Base-by-base conservation (phyloP, 2,113 vertebrate species). In the Okapia johnstoni region DNA sequence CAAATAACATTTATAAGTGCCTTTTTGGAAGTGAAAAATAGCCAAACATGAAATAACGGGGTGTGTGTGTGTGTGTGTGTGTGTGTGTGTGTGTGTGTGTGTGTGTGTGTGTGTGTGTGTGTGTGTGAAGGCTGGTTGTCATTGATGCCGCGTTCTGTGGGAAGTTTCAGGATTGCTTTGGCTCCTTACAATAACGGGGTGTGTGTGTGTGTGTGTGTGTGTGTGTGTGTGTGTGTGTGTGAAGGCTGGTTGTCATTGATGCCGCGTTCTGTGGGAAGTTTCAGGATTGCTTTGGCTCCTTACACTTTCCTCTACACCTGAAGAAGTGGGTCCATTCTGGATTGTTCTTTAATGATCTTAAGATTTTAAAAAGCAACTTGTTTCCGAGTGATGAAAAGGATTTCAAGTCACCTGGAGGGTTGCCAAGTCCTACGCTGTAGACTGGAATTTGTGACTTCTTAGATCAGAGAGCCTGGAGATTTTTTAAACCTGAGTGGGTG, bases 301-400 rank as follows among this genome's bases (percentile, higher is more conserved):
- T 81, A 83, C 17, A 81, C 84, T 93, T 87, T 93, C 86, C 84
- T 91, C 36, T 54, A 50, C 73, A 87, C 57, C 36, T 7, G 5
- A 70, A 95, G 88, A 97, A 94, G 33, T 96, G 61, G 77, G 81
- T 94, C 92, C 93, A 33, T 79, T 88, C 95, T 97, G 85, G 61
- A 92, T 70, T 89, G 58, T 84, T 91, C n/a, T 86, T 85, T 57
- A 84, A n/a, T 88, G 93, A 66, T 58, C 43, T 86, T 81, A 89
- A 86, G 43, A 30, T 92, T 96, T 25, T 46, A 61, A 52, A 92
- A 60, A 73, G 40, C 40, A 48, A 1, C 46, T 85, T 79, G 13
- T 96, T 93, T 96, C 63, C 33, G 17, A 52, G 58, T 91, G 50
- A 73, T 61, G 46, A 50, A 85, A 80, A 85, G 48, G 14, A 80